Evolutionary conservation across 2,797 vertebrate genomes (phyloP).

Genomic region (Clarias fuscus): DNA sequence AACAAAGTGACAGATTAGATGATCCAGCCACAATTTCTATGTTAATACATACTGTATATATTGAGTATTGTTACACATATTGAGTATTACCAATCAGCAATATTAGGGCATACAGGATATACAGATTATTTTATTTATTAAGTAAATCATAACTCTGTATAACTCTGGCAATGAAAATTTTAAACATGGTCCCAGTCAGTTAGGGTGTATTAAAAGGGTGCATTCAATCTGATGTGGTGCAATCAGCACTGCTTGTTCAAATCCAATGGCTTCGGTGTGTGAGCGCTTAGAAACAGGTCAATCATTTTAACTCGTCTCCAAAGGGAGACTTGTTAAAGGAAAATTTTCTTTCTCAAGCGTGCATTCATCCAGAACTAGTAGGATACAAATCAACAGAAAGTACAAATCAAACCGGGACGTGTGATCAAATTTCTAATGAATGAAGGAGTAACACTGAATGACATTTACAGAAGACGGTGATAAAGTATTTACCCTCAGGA

Average conservation of each 20-base stretch:
- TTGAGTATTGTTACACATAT: constrained; percentile 2
- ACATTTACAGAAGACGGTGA: too few relatives aligned
- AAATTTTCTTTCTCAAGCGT: background rate
- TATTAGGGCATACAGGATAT: constrained; percentile 18
- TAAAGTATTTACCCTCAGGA: too few relatives aligned
- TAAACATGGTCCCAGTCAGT: background rate
- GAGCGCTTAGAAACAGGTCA: background rate
- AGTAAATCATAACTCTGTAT: background rate
- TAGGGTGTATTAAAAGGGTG: background rate
- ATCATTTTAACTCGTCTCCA: background rate
- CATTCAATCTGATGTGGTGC: constrained; percentile 4
- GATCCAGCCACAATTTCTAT: constrained; percentile 20
- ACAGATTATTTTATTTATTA: background rate
- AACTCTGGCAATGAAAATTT: constrained; percentile 10
- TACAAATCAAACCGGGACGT: too few relatives aligned
- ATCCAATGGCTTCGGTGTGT: background rate
- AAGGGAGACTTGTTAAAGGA: background rate
- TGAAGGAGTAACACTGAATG: too few relatives aligned
- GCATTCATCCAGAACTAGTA: constrained; percentile 9
- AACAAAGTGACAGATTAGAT: constrained; percentile 9
- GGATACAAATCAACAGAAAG: too few relatives aligned
- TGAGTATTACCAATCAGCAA: constrained; percentile 37
- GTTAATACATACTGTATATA: constrained; percentile 20
- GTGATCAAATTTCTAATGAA: too few relatives aligned
- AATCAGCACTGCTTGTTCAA: constrained; percentile 23